Conservation (phyloP, 2,113 vertebrate genomes). For the Tautogolabrus adspersus region DNA sequence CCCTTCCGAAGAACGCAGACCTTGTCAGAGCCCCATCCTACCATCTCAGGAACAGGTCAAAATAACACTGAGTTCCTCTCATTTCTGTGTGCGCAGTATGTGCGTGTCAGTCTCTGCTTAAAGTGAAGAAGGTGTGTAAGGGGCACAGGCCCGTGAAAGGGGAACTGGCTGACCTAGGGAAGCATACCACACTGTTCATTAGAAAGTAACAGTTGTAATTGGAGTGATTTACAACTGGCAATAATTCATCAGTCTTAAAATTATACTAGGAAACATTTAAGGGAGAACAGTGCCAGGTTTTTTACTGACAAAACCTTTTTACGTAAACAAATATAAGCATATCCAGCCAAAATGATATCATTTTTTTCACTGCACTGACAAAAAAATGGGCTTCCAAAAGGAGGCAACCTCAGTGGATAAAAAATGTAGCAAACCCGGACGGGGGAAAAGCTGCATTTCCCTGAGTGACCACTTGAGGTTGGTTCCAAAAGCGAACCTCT, state of each 20-base stretch:
- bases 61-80: constrained; percentile 65
- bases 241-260: neutral
- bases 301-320: neutral
- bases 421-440: neutral
- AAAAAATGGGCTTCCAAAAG: neutral
- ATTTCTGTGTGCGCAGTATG: constrained; percentile 53
- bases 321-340: neutral
- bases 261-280: neutral
- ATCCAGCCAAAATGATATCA: neutral
- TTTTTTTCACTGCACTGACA: neutral
- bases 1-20: constrained; percentile 63
- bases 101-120: constrained; percentile 51
- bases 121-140: constrained; percentile 49
- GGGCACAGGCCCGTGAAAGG: constrained; percentile 20
- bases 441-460: neutral
- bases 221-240: neutral
- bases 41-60: constrained; percentile 66
- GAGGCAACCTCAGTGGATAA: no score
- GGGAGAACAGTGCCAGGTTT: neutral
- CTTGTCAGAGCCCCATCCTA: constrained; percentile 69
- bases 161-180: constrained; percentile 27
- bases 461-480: neutral
- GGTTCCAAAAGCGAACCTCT: neutral
- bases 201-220: constrained; percentile 4
- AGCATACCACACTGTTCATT: constrained; percentile 36